Percentiles rank a stretch among this genome's conserved stretches.
phyloP scores from a whole-genome alignment of 2,113 vertebrate genomes.

The Saguinus midas region DNA sequence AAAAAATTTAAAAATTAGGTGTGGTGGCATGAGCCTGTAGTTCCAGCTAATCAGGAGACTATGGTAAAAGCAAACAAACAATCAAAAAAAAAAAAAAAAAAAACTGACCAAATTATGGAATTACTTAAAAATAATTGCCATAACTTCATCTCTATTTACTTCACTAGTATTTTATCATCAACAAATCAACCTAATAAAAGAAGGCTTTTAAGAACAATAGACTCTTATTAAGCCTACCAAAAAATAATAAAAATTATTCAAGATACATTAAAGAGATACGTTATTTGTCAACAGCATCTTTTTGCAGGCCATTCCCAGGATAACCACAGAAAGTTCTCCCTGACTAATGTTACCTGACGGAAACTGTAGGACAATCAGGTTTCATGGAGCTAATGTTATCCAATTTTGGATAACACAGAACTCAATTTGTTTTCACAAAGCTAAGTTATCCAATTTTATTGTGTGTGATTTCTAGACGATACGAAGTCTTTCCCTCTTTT shows the following conservation, averaged over 20 bases:
- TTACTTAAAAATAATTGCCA: not conserved
- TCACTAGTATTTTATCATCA: not conserved
- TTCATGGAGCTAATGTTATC: not conserved
- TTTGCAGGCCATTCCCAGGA: not conserved
- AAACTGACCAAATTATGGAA: not conserved
- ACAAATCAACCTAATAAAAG: not conserved
- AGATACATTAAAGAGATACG: not conserved
- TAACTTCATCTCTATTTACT: not conserved
- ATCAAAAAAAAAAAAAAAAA: too few relatives aligned
- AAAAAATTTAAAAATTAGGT: too few relatives aligned
- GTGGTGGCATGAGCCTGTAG: too few relatives aligned
- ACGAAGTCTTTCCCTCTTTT: not conserved
- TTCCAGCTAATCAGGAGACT: too few relatives aligned
- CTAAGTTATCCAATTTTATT: not conserved
- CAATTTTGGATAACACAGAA: too few relatives aligned
- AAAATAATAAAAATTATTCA: not conserved
- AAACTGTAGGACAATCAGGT: too few relatives aligned
- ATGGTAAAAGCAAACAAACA: too few relatives aligned
- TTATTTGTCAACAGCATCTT: not conserved
- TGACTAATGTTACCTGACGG: too few relatives aligned
- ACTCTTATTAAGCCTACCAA: not conserved
- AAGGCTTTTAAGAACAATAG: not conserved
- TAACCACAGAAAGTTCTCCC: not conserved
- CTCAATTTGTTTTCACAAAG: not conserved
- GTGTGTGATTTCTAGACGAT: not conserved